A percentile compares a stretch with the other conserved stretches of the same genome.
Evolutionary conservation across 1,140 invertebrate species (phyloP).

Genomic region (Calliopsis andreniformis): DNA sequence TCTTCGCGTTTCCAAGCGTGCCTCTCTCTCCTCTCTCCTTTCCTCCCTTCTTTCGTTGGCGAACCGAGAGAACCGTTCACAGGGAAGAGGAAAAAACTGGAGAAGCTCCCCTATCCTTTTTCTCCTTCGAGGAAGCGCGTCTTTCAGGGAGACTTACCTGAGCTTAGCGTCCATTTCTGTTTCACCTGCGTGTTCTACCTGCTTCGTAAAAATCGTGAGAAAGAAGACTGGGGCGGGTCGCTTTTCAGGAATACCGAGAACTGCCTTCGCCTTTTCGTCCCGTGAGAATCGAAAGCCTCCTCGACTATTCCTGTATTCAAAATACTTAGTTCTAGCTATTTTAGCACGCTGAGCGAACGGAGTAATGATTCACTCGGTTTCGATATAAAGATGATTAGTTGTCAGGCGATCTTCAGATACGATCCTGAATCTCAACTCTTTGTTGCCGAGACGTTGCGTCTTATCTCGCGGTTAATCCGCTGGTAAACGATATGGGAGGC

Average conservation of each 20-base stretch:
- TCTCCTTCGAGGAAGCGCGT: background rate
- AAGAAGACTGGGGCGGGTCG: background rate
- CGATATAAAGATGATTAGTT: too few species aligned
- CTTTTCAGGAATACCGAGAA: constrained; percentile 12
- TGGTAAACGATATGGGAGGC: too few species aligned
- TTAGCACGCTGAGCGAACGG: too few species aligned
- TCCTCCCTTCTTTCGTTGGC: background rate
- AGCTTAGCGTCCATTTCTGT: constrained; percentile 18
- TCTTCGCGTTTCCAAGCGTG: constrained; percentile 24
- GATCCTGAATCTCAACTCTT: too few species aligned
- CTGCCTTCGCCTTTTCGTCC: background rate
- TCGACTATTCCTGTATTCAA: too few species aligned
- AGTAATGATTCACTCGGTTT: too few species aligned
- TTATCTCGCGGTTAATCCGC: background rate
- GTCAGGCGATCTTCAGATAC: too few species aligned
- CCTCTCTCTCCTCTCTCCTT: background rate
- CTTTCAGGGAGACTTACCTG: constrained; percentile 20
- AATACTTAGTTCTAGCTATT: background rate
- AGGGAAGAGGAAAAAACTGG: constrained; percentile 12
- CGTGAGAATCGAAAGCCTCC: background rate
- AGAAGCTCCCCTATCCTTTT: background rate
- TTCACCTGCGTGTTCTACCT: constrained; percentile 39
- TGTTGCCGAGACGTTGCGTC: too few species aligned
- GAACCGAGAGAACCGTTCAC: background rate
- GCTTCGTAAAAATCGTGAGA: constrained; percentile 33